Evolutionary conservation across 1,140 invertebrate genomes (phyloP), one percentile per base, ranked within the genome.

Genomic region (Oedothorax gibbosus): DNA sequence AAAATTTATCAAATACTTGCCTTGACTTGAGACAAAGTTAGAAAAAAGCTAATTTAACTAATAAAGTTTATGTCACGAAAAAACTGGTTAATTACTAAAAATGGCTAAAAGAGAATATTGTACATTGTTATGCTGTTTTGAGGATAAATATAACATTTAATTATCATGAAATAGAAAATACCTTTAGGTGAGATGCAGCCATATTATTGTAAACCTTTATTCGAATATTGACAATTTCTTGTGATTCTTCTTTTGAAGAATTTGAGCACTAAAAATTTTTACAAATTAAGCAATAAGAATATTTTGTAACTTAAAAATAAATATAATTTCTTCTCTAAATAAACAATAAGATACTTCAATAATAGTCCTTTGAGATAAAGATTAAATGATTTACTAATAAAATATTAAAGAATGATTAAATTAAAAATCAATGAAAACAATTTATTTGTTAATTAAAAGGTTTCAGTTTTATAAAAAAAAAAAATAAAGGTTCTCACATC

Each of bases 151-250:
- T 2, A 14, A 14, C 1, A 14, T 2, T 60, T n/a, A 57, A 2
- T 60, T 60, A 12, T n/a, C n/a, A 60, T 14, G n/a, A 60, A 60
- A 12, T 68, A 75, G 72, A 62, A 81, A 7, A 60, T 81, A 90
- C 93, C 91, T 96, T 96, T 57, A 97, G 92, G 90, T 97, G 96
- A 35, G 96, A 95, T 78, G 95, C 94, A 8, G 96, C 95, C 91
- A 98, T 92, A 90, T 98, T 98, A 89, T 98, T 98, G 87, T 95
- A 94, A 0, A 96, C 94, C 88, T 95, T 94, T 8, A 97, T 90
- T 75, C 95, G 90, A 88, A 95, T 94, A 54, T 96, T 94, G 18
- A 96, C 88, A 49, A 97, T 89, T 68, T 88, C 57, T 81, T 90
- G 87, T 15, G 91, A 87, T 56, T 90, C 88, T 12, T 88, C 88